Conservation (phyloP, 2,888 invertebrate genomes). For the Cremastinae sp. region DNA sequence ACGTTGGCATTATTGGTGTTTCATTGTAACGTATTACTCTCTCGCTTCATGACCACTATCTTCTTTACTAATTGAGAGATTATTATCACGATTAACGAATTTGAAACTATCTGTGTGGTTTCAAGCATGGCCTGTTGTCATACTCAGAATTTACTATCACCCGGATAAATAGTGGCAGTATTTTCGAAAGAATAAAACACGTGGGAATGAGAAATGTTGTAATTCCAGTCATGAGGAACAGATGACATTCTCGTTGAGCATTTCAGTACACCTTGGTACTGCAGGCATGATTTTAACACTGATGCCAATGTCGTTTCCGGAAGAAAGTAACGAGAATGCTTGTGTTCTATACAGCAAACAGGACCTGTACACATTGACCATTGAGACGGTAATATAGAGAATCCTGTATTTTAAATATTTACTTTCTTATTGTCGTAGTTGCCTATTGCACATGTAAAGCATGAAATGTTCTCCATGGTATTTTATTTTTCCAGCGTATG, state of each 20-base stretch:
- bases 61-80: too few species aligned
- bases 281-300: constrained; percentile 59
- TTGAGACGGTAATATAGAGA: constrained; percentile 59
- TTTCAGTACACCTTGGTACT: constrained; percentile 57
- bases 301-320: constrained; percentile 50
- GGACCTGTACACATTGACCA: constrained; percentile 50
- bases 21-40: too few species aligned
- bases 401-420: background rate
- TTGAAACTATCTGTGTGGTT: too few species aligned
- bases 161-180: background rate
- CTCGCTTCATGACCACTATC: too few species aligned
- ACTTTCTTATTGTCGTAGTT: background rate
- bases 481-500: background rate
- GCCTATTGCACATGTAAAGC: background rate
- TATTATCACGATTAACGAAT: too few species aligned
- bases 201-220: constrained; percentile 45
- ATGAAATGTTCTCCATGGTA: background rate
- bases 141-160: too few species aligned
- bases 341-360: constrained; percentile 54
- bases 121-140: too few species aligned
- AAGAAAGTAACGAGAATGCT: constrained; percentile 58
- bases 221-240: constrained; percentile 59
- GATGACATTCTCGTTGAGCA: constrained; percentile 59
- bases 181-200: background rate
- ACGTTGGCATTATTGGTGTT: too few species aligned